Percentiles rank a stretch among this genome's conserved stretches.
Conservation (phyloP, 2,888 invertebrate genomes). For the Oasisia sp. region DNA sequence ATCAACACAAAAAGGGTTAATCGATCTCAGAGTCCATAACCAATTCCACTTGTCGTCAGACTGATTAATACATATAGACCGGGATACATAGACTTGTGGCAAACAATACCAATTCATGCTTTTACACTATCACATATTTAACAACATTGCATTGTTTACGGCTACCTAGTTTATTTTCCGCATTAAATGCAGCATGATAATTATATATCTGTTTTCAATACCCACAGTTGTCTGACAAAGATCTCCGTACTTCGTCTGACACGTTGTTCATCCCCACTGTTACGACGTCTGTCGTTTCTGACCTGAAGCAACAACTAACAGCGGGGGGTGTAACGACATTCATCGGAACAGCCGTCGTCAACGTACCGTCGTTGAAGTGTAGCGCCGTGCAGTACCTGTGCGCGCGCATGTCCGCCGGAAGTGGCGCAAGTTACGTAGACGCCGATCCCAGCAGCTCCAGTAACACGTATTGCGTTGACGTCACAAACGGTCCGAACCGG, state of each 20-base stretch:
- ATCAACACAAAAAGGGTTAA: too few relatives aligned
- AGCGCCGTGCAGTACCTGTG: neutral
- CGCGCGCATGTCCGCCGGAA: neutral
- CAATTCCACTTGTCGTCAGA: too few relatives aligned
- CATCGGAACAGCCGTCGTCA: neutral
- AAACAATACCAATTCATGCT: neutral
- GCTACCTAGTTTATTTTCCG: too few relatives aligned
- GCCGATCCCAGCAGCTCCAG: neutral
- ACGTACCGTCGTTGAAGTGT: neutral
- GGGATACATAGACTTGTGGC: too few relatives aligned
- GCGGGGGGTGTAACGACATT: neutral
- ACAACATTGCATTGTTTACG: neutral
- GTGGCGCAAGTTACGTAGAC: conserved; percentile 20
- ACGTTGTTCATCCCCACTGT: neutral
- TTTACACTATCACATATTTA: neutral
- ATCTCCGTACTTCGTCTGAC: neutral
- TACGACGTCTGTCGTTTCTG: neutral
- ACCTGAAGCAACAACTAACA: neutral
- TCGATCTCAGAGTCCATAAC: too few relatives aligned
- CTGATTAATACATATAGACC: too few relatives aligned
- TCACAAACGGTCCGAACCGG: conserved; percentile 5
- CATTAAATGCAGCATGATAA: neutral
- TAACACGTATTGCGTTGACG: neutral
- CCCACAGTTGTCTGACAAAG: neutral
- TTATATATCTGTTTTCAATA: neutral